Conservation (phyloP, 1,140 invertebrate species). For the Heliconius hewitsoni region DNA sequence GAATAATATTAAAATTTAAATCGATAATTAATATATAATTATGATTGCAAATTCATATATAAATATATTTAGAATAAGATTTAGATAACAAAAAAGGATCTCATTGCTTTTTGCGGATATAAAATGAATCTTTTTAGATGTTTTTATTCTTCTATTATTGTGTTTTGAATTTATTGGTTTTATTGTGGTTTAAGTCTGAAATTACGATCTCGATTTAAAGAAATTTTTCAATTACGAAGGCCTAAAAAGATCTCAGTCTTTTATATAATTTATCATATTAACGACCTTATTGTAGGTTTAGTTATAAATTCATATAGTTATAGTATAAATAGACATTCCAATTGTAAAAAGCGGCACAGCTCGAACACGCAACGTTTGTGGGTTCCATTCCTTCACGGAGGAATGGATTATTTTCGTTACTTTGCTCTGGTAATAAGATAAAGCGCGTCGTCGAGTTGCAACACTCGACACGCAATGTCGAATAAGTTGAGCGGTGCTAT, state of each 20-base stretch:
- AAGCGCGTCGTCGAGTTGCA: no score
- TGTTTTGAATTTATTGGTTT: neutral
- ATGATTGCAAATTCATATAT: no score
- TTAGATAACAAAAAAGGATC: no score
- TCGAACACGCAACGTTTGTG: no score
- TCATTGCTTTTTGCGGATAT: conserved; percentile 1
- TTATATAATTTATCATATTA: neutral
- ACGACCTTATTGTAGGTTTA: neutral
- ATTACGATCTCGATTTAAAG: neutral
- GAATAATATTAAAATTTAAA: no score
- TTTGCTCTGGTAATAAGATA: no score
- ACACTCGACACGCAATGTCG: no score
- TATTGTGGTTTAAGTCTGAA: neutral
- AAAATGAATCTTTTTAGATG: neutral
- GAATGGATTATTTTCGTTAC: no score
- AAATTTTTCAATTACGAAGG: neutral
- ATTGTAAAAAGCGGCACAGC: neutral
- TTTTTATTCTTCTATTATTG: neutral
- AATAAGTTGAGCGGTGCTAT: no score
- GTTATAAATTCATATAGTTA: neutral
- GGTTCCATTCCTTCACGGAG: no score
- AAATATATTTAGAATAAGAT: no score
- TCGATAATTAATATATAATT: no score
- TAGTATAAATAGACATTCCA: neutral
- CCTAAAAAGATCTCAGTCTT: conserved; percentile 8